These are phyloP conservation scores for Tubiluchus corallicola DNA, from an alignment of 2,888 invertebrate genomes.

Conservation along the genomic window DNA sequence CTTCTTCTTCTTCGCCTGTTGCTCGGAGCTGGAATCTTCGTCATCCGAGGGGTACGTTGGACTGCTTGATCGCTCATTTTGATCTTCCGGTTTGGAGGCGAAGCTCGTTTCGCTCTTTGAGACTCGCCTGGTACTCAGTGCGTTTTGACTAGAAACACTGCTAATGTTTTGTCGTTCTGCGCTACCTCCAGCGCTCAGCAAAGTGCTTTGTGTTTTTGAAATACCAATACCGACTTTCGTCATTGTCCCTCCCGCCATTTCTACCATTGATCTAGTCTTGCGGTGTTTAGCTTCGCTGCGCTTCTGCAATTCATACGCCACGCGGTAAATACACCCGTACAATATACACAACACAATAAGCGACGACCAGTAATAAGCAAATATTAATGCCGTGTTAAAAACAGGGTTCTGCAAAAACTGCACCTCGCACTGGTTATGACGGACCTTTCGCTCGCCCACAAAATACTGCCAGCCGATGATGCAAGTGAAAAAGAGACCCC, in stretches of 20 bases:
- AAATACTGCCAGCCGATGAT: constrained; percentile 99
- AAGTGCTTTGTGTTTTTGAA: constrained; percentile 49
- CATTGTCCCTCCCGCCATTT: constrained; percentile 71
- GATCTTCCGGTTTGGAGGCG: constrained; percentile 31
- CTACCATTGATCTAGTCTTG: constrained; percentile 87
- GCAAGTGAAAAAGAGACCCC: constrained; percentile 83
- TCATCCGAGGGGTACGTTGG: constrained; percentile 85
- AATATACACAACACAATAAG: constrained; percentile 80
- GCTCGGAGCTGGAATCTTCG: constrained; percentile 34
- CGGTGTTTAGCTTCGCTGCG: constrained; percentile 88
- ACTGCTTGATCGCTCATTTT: constrained; percentile 63
- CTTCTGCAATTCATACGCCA: constrained; percentile 90
- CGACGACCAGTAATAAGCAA: constrained; percentile 84
- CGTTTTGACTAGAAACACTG: background rate
- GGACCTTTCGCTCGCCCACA: constrained; percentile 68
- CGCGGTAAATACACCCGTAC: constrained; percentile 92
- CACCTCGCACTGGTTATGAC: constrained; percentile 76
- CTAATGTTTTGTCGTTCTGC: background rate
- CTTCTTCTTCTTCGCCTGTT: constrained; percentile 10
- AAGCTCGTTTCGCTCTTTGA: constrained; percentile 30
- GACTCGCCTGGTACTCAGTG: background rate
- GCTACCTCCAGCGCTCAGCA: constrained; percentile 32
- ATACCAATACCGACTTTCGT: constrained; percentile 51
- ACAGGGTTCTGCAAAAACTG: constrained; percentile 93
- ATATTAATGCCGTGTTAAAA: constrained; percentile 83